Conservation (phyloP, 2,888 invertebrate genomes). For the Drepana falcataria region DNA sequence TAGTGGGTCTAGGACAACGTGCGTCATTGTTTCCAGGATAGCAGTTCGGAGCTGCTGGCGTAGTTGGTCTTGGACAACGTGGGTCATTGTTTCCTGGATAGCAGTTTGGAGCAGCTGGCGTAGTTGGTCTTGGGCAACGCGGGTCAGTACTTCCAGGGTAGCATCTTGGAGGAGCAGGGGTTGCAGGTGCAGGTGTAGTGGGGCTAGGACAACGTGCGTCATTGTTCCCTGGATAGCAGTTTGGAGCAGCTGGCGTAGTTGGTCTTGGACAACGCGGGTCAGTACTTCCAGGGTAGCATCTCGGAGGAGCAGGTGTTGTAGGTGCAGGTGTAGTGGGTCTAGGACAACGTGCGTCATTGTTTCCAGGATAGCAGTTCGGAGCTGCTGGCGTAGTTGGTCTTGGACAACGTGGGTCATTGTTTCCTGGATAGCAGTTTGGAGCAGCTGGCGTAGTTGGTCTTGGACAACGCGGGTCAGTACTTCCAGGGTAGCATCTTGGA, state of each 20-base stretch:
- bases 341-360: too few relatives aligned
- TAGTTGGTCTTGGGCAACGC: background rate
- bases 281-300: too few relatives aligned
- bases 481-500: too few relatives aligned
- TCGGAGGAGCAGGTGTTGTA: too few relatives aligned
- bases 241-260: too few relatives aligned
- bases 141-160: too few relatives aligned
- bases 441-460: too few relatives aligned
- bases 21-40: constrained; percentile 46
- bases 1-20: constrained; percentile 34
- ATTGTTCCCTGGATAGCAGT: constrained; percentile 24
- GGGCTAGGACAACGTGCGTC: constrained; percentile 33
- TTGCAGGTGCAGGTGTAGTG: constrained; percentile 13
- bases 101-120: background rate
- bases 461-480: too few relatives aligned
- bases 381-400: constrained; percentile 15
- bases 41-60: constrained; percentile 5
- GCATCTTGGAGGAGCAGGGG: constrained; percentile 4
- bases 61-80: background rate
- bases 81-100: background rate
- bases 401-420: too few relatives aligned
- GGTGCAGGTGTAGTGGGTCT: too few relatives aligned
- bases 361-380: constrained; percentile 21
- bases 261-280: too few relatives aligned
- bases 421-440: too few relatives aligned